Conservation (phyloP, 2,113 vertebrate species). For the Pandion haliaetus region DNA sequence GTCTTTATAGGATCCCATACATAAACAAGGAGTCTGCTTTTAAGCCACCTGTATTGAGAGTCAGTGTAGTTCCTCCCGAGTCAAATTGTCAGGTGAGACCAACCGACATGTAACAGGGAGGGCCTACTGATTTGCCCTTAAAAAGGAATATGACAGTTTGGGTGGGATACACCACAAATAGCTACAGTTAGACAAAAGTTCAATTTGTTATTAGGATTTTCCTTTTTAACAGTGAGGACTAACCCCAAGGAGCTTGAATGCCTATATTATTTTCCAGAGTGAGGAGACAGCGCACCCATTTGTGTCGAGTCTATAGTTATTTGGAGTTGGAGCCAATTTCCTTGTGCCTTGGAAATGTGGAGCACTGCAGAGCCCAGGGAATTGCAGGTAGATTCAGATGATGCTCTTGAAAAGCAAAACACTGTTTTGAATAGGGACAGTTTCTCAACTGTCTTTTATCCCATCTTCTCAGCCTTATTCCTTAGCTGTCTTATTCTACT, state of each 20-base stretch:
- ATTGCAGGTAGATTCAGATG: not conserved
- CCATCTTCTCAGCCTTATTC: not conserved
- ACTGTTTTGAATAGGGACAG: not conserved
- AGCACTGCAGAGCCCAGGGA: not conserved
- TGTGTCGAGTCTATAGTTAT: not conserved
- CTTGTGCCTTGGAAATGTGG: not conserved
- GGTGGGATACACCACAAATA: not conserved
- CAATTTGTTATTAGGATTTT: not conserved
- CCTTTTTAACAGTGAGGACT: not conserved
- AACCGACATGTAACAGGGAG: not conserved
- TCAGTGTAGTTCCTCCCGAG: not conserved
- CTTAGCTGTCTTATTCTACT: not conserved
- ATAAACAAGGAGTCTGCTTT: not conserved
- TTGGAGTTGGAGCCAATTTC: not conserved
- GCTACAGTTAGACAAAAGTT: not conserved
- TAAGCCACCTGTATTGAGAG: not conserved
- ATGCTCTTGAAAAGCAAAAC: not conserved
- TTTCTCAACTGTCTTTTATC: not conserved
- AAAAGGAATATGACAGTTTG: not conserved
- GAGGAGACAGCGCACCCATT: not conserved
- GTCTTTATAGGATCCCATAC: not conserved
- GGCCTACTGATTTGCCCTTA: not conserved
- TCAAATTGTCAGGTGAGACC: not conserved
- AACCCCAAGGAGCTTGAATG: not conserved
- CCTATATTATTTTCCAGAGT: not conserved